Base-by-base conservation (phyloP, 2,797 vertebrate genomes). In the Sylvilagus floridanus region DNA sequence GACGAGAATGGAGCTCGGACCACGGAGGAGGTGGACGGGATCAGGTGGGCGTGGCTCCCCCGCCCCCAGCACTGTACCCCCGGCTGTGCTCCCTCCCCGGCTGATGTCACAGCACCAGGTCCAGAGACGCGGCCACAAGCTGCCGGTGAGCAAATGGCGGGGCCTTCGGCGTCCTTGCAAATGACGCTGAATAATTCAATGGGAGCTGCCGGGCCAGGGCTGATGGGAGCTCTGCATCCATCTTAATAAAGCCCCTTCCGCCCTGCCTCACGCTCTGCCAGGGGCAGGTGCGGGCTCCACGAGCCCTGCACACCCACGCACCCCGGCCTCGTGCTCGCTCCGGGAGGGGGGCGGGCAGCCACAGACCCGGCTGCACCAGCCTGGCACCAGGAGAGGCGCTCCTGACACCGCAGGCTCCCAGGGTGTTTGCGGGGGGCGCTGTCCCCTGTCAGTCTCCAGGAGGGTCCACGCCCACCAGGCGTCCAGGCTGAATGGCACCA, bases 171-270 rank as follows among this genome's bases (percentile, higher is more conserved):
- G 0, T 69, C 92, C 83, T 95, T 63, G 68, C 66, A 16, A 57
- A 57, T 0, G 1, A 19, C 42, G 32, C 62, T 96, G 81, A 95
- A 93, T 90, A 85, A 96, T 95, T 89, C 72, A 97, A 92, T 0
- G 0, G 30, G 12, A 91, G 88, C 69, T 79, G 73, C 52, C 47
- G 81, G 88, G n/a, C 73, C 71, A 87, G 69, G 78, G 93, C 75
- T 92, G 88, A 88, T 63, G 17, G 0, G 79, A 68, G 90, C 22
- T 17, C 71, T 77, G 93, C 68, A 66, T 95, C 84, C 91, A 89
- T 95, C 76, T 76, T 71, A 95, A 95, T 84, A 28, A 81, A 82
- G 86, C 32, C 87, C 87, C 93, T 81, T 37, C 77, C 1, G 2
- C 60, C 30, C 37, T 7, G 63, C 52, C 37, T 72, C 4, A 2